Evolutionary conservation across 1,140 invertebrate species (phyloP), one percentile per base, ranked within the genome.

Genomic region (Drosophila bipectinata): DNA sequence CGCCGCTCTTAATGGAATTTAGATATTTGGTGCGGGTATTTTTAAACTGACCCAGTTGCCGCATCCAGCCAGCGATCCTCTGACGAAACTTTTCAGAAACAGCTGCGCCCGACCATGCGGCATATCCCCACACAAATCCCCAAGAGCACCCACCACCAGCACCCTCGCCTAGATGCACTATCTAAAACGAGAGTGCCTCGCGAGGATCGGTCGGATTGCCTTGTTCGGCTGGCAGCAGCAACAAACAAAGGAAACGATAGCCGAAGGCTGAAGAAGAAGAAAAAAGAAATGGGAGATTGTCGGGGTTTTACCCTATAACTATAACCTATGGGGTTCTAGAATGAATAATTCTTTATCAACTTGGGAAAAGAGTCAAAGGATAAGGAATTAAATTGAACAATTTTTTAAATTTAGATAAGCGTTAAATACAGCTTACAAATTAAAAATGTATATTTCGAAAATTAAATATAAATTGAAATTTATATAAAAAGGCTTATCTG

Each of bases 1-100:
- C 77, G 52, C 44, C 77, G 44, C 34, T n/a, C 3, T 39, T 57
- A 67, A 74, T 63, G 60, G 53, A 75, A 71, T 74, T 77, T 74
- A 74, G 74, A 87, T 75, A 59, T 59, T 54, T 41, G 72, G 37
- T 37, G 54, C 60, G 78, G 63, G 55, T 85, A 85, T 85, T 85
- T 85, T 72, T 85, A 85, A 85, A 78, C 55, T 85, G 82, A 85
- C 82, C 82, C 71, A 88, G 68, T 82, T 85, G 73, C 44, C 24
- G 49, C 54, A 48, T 82, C 73, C 61, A 79, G 71, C 60, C 53
- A 62, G 58, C 41, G 41, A 82, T 88, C 82, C 83, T 82, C 82
- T 69, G 67, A 72, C 69, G 63, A 85, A 81, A 69, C 62, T 76
- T 59, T 67, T 47, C 21, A 49, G 55, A 75, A 74, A 76, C 72